Evolutionary conservation across 2,113 vertebrate genomes (phyloP), one percentile per base, ranked within the genome.

Genomic region (pig (Sus scrofa)): DNA sequence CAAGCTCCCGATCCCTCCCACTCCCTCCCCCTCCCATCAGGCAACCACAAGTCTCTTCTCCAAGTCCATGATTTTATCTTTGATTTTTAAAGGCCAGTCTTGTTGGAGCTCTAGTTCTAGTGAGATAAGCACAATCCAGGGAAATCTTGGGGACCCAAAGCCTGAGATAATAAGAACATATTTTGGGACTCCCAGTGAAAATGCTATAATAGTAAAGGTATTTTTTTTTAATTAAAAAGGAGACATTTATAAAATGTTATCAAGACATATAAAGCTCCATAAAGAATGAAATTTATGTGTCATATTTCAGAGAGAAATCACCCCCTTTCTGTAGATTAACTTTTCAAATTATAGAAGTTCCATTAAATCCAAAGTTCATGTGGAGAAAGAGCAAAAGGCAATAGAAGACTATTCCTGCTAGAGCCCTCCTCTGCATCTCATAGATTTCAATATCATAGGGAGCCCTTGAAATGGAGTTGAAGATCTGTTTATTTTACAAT

Each of bases 51-150:
- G n/a, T n/a, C n/a, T n/a, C n/a, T n/a, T n/a, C n/a, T n/a, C n/a
- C n/a, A n/a, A n/a, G n/a, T n/a, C n/a, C n/a, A n/a, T n/a, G n/a
- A 54, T 54, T 54, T 54, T 54, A 54, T 11, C n/a, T n/a, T n/a
- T n/a, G n/a, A n/a, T 54, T 54, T 91, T 89, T 68, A 93, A 91
- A 96, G 56, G n/a, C 39, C 32, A 52, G 70, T 82, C 67, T 96
- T 4, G 16, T 85, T 93, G 85, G 50, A 85, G 20, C 14, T 30
- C 86, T 81, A 75, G 5, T 91, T 24, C 10, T 75, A 58, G 4
- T 60, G 70, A 14, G 34, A 70, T 82, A 70, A 73, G 13, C 19
- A 74, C 26, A 79, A 9, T 92, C 27, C 34, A 71, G n/a, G 20
- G 82, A 67, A 85, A 70, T 84, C 15, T 67, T 91, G 54, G 37